Evolutionary conservation across 2,888 invertebrate genomes (phyloP).

Genomic region (Trissolcus japonicus): DNA sequence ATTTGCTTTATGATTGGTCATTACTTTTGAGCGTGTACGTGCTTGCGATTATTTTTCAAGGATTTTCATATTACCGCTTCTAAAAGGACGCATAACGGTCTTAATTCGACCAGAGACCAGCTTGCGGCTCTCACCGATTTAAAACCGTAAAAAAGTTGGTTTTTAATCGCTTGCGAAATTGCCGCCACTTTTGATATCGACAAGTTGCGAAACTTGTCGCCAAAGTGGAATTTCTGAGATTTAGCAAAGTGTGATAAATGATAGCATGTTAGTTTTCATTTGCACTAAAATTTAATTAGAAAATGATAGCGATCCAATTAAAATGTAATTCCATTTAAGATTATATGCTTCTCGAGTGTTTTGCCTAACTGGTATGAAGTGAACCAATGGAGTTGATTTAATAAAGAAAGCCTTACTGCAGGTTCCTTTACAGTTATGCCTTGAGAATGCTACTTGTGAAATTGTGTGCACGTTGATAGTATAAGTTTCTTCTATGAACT

Average conservation of each 20-base stretch:
- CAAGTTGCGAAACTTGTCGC: too few relatives aligned
- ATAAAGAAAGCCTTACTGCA: slow-evolving; percentile 26
- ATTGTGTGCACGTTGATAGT: slow-evolving; percentile 14
- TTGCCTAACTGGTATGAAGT: slow-evolving; percentile 2
- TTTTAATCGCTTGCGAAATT: too few relatives aligned
- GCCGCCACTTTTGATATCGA: too few relatives aligned
- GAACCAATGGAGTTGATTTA: slow-evolving; percentile 28
- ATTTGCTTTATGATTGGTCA: slow-evolving; percentile 66
- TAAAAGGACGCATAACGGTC: slow-evolving; percentile 27
- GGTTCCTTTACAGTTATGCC: slow-evolving; percentile 28
- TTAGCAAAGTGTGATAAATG: too few relatives aligned
- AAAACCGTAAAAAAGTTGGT: too few relatives aligned
- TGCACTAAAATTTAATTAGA: slow-evolving; percentile 1
- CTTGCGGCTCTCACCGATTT: too few relatives aligned
- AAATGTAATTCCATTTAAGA: too few relatives aligned
- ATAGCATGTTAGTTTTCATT: too few relatives aligned
- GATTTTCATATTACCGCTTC: slow-evolving; percentile 15
- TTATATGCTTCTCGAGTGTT: too few relatives aligned
- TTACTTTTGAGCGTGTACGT: slow-evolving; percentile 60
- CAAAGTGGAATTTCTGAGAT: too few relatives aligned
- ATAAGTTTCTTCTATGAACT: slow-evolving; percentile 16
- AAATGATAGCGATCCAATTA: too few relatives aligned
- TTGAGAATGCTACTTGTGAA: slow-evolving; percentile 20
- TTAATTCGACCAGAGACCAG: slow-evolving; percentile 17
- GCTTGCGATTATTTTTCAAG: slow-evolving; percentile 36